A percentile compares a stretch with the other conserved stretches of the same genome.
Evolutionary conservation across 2,888 invertebrate genomes (phyloP).

Genomic region (Ophion ventricosus): DNA sequence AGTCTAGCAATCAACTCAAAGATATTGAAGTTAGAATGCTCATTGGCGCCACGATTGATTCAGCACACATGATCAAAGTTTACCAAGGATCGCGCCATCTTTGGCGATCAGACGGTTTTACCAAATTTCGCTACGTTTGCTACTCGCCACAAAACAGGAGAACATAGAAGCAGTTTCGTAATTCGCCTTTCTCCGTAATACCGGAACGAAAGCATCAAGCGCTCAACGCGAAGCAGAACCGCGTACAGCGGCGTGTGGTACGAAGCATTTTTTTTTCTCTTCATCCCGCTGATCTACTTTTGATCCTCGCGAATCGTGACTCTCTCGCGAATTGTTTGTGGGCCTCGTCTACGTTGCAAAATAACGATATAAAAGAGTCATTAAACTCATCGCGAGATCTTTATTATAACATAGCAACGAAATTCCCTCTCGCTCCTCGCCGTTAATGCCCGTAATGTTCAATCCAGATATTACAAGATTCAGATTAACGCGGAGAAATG

Average conservation of each 20-base stretch:
- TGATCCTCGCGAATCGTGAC: constrained; percentile 54
- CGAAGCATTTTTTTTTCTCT: constrained; percentile 30
- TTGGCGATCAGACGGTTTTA: constrained; percentile 10
- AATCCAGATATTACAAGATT: constrained; percentile 57
- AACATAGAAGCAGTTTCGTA: constrained; percentile 51
- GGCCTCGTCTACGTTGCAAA: constrained; percentile 35
- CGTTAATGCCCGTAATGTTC: constrained; percentile 34
- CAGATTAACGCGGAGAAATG: constrained; percentile 60
- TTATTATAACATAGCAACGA: constrained; percentile 20
- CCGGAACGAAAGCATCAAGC: constrained; percentile 54
- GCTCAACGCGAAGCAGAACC: constrained; percentile 27
- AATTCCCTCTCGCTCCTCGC: constrained; percentile 38
- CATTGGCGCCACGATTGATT: background rate
- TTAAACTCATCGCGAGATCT: constrained; percentile 48
- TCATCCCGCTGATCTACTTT: constrained; percentile 41
- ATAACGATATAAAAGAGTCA: constrained; percentile 61
- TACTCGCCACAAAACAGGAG: background rate
- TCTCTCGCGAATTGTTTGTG: constrained; percentile 26
- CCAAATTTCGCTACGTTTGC: constrained; percentile 20
- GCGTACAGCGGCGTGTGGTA: background rate
- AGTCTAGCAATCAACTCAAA: background rate
- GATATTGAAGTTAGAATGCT: background rate
- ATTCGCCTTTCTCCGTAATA: constrained; percentile 60
- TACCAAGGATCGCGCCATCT: constrained; percentile 10
- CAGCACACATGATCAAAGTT: background rate